Conservation (phyloP, 2,113 vertebrate genomes). For the Odobenus rosmarus region DNA sequence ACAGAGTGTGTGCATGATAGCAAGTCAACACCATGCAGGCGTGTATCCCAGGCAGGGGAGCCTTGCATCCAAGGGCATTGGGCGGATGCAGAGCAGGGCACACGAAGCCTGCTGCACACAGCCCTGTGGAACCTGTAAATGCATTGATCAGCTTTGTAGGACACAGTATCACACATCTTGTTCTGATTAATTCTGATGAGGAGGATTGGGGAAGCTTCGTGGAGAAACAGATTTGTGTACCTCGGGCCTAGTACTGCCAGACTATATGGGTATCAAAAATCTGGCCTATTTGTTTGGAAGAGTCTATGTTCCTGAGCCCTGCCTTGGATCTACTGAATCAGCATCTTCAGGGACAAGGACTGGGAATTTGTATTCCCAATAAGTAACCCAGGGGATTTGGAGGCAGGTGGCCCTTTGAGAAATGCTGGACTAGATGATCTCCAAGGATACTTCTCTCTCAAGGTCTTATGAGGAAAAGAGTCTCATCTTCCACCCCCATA, state of each 20-base stretch:
- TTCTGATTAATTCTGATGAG: not conserved
- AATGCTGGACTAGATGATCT: not conserved
- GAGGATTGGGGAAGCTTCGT: not conserved
- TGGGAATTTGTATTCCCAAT: not conserved
- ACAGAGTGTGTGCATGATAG: accelerated
- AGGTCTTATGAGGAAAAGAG: conserved; percentile 63
- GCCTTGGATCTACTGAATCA: not conserved
- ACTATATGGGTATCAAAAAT: not conserved
- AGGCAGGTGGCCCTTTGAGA: not conserved
- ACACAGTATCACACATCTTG: accelerated
- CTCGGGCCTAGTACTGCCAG: not conserved
- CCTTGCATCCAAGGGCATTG: accelerated
- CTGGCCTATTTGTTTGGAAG: not conserved
- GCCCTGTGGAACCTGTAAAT: accelerated
- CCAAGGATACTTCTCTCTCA: not conserved
- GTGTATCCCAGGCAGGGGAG: accelerated
- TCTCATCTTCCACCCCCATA: not conserved
- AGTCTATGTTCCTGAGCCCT: not conserved
- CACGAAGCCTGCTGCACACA: accelerated
- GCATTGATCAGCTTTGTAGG: not conserved
- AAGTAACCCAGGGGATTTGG: not conserved
- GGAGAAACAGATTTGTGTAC: not conserved
- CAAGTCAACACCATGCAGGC: accelerated
- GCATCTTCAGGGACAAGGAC: not conserved
- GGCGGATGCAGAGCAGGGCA: not conserved